Base-by-base conservation (phyloP, 2,888 invertebrate species). In the Hydrotaea diabolus region DNA sequence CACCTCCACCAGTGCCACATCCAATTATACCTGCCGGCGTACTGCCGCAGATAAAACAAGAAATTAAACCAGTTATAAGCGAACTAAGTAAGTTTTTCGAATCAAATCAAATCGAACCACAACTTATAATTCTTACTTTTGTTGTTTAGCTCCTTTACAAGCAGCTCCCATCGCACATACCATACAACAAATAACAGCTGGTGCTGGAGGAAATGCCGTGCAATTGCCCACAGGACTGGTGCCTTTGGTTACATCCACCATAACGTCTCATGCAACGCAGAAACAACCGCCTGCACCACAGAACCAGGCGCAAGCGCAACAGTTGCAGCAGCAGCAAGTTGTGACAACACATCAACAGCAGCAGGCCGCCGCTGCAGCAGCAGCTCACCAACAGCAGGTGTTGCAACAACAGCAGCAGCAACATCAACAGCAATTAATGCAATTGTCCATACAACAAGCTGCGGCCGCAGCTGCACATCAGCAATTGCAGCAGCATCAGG, bases 21-120 rank as follows among this genome's bases (percentile, higher is more conserved):
- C 92, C 92, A 77, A 91, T 91, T 86, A 92, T 92, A 86, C 90
- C 92, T 88, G 92, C 92, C 79, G 91, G 91, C 85, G 90, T 92
- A 84, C 88, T 92, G 88, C 90, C 92, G 74, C 90, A 91, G 87
- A 91, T 91, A 86, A 91, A 91, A 87, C 92, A 91, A 87, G 91
- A 91, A 89, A 89, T 91, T 87, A 91, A 92, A 87, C 92, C 92
- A 86, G 91, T 92, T 87, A 90, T 92, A 88, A 90, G 91, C 90
- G 90, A 91, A 91, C 90, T 77, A 74, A 80, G 79, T 83, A 82
- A 80, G 85, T 80, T 7, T 1, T 5, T n/a, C 2, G 7, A 49
- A 49, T n/a, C 2, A n/a, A 49, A 49, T 13, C 1, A 13, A 49
- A 15, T 49, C n/a, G n/a, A 49, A n/a, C 23, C 1, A 39, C 39